phyloP scores from a whole-genome alignment of 1,140 invertebrate genomes.

The Drosophila serrata region DNA sequence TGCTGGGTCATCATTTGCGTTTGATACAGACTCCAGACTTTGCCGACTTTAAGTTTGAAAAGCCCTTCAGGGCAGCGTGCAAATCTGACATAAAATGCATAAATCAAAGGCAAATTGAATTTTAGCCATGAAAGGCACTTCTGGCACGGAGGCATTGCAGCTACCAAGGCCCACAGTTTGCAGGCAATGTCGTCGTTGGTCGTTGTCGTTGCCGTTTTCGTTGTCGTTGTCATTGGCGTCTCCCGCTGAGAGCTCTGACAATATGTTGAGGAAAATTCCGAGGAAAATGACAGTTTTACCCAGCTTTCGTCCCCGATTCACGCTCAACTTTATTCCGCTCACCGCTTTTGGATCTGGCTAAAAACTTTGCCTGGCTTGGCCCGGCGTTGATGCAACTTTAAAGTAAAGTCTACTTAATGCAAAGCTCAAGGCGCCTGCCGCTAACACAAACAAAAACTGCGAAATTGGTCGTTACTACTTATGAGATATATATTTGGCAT shows the following conservation, averaged over 20 bases:
- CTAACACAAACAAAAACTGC: slow-evolving; percentile 43
- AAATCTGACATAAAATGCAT: slow-evolving; percentile 73
- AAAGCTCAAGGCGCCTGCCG: slow-evolving; percentile 54
- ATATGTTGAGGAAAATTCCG: slow-evolving; percentile 51
- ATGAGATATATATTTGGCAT: slow-evolving; percentile 43
- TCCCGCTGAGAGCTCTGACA: slow-evolving; percentile 63
- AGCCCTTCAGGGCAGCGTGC: slow-evolving; percentile 36
- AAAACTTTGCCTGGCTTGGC: slow-evolving; percentile 69
- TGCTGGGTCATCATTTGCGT: slow-evolving; percentile 18
- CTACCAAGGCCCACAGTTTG: slow-evolving; percentile 28
- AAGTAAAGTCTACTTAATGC: slow-evolving; percentile 72
- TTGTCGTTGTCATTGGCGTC: slow-evolving; percentile 34
- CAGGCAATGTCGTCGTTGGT: slow-evolving; percentile 12
- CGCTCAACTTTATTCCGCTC: slow-evolving; percentile 24
- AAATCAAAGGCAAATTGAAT: slow-evolving; percentile 81
- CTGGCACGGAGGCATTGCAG: slow-evolving; percentile 47
- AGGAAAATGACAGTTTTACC: background rate
- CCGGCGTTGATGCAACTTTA: slow-evolving; percentile 67
- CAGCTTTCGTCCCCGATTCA: background rate
- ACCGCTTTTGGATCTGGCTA: slow-evolving; percentile 18
- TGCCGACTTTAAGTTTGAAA: slow-evolving; percentile 57
- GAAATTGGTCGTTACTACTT: slow-evolving; percentile 53
- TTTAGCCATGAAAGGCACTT: slow-evolving; percentile 62
- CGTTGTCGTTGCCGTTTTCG: slow-evolving; percentile 9
- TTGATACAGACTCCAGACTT: slow-evolving; percentile 34